Evolutionary conservation across 2,888 invertebrate species (phyloP).

Genomic region (Dexiosoma caninum): DNA sequence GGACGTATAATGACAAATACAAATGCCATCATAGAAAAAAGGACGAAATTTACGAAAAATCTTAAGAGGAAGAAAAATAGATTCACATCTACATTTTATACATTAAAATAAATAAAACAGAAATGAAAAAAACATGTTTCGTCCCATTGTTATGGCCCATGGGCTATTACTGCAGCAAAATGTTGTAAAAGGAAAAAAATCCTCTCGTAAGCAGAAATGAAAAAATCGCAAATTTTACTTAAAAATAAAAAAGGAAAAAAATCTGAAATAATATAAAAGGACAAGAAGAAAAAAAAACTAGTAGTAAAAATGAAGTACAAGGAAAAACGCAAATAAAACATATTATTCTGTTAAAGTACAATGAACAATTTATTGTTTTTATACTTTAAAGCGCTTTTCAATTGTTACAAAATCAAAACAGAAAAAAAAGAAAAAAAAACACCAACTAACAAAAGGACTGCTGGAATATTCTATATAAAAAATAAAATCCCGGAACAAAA

Average conservation of each 20-base stretch:
- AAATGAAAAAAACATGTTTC: background rate
- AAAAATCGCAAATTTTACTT: conserved; percentile 10
- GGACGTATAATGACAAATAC: conserved; percentile 37
- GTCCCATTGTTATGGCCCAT: conserved; percentile 23
- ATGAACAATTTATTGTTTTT: conserved; percentile 75
- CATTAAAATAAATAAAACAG: background rate
- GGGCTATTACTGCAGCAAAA: background rate
- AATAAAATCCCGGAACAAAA: background rate
- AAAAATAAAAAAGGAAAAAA: conserved; percentile 2
- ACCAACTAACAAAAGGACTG: background rate
- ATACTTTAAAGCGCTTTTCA: conserved; percentile 74
- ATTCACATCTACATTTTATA: background rate
- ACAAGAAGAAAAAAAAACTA: conserved; percentile 7
- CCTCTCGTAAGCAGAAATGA: conserved; percentile 30
- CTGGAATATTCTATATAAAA: too few relatives aligned
- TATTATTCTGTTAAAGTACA: conserved; percentile 67
- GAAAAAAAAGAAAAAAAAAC: conserved; percentile 53
- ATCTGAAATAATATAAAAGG: background rate
- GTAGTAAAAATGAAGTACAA: conserved; percentile 3
- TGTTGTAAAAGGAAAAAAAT: conserved; percentile 1
- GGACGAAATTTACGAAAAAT: conserved; percentile 14
- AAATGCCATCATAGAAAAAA: too few relatives aligned
- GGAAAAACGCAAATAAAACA: background rate
- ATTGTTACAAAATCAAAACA: conserved; percentile 69
- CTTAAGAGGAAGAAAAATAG: background rate